A percentile compares a stretch with the other conserved stretches of the same genome.
These are phyloP conservation scores for Antigone vipio DNA, from an alignment of 2,113 vertebrate genomes.

Conservation along the genomic window DNA sequence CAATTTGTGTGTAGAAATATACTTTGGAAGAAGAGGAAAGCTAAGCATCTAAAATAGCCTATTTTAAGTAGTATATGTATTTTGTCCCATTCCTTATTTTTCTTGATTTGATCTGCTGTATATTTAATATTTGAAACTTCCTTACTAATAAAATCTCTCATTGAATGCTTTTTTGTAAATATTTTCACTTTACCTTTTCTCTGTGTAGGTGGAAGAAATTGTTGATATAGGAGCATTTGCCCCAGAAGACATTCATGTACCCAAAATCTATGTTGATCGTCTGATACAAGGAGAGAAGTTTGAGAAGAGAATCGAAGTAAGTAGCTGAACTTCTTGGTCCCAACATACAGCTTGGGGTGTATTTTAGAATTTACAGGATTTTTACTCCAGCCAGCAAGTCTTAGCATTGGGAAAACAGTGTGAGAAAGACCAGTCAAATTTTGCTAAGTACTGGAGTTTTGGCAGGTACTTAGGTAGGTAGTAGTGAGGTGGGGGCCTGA, in stretches of 20 bases:
- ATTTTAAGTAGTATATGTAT: not conserved
- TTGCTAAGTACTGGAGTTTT: not conserved
- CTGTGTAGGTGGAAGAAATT: conserved; percentile 93
- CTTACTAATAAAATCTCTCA: not conserved
- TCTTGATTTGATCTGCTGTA: not conserved
- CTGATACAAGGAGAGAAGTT: conserved; percentile 86
- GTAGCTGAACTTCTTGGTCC: not conserved
- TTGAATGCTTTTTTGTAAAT: not conserved
- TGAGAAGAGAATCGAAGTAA: conserved; percentile 97
- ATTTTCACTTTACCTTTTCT: not conserved
- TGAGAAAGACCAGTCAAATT: not conserved
- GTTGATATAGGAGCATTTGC: conserved; percentile 92
- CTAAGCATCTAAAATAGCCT: not conserved
- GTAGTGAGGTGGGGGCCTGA: not conserved
- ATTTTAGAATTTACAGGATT: not conserved
- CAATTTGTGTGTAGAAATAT: not conserved
- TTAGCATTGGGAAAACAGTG: not conserved
- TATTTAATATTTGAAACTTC: not conserved
- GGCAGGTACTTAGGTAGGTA: fast-evolving
- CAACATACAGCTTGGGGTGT: not conserved
- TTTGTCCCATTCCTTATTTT: not conserved
- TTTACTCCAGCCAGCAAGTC: not conserved
- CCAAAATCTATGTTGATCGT: conserved; percentile 94
- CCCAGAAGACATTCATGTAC: conserved; percentile 94
- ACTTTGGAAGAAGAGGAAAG: not conserved